Evolutionary conservation across 2,797 vertebrate genomes (phyloP), one percentile per base, ranked within the genome.

Genomic region (Aldrovandia affinis): DNA sequence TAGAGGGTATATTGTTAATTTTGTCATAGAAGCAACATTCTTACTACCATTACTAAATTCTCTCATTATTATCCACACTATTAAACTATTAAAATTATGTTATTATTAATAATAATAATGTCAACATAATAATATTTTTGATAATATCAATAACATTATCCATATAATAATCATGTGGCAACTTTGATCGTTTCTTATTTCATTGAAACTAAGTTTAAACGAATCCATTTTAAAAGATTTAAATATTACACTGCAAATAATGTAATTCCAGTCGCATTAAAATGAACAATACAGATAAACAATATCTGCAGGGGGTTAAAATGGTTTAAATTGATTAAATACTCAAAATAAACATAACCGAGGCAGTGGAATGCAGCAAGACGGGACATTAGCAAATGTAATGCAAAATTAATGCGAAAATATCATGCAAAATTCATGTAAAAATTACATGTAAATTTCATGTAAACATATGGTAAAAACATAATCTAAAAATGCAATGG

Each of bases 331-430:
- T 63, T 63, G 10, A n/a, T 2, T 10, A 63, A 63, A 30, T 0
- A n/a, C 10, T 63, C 1, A 3, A 25, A 63, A n/a, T 12, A 28
- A 63, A 63, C 2, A n/a, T n/a, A n/a, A n/a, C n/a, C n/a, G n/a
- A n/a, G n/a, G n/a, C n/a, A n/a, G n/a, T n/a, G n/a, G n/a, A 50
- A 50, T 2, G 14, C 65, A 70, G 30, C 30, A 33, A 10, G 36
- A 33, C 33, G 18, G 30, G 30, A 36, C 12, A 70, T 15, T 57
- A 57, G 15, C 18, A 57, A 15, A 57, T 36, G 33, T 36, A 36
- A 70, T 70, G 65, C 65, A 15, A 70, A 70, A 36, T 12, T 70
- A 70, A 70, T 70, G 65, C 33, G 14, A 30, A 63, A 61, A 61
- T 25, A 61, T 5, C 47, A 9, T n/a, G 57, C 57, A 5, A 25